A percentile compares a stretch with the other conserved stretches of the same genome.
phyloP scores from a whole-genome alignment of 2,113 vertebrate genomes.

The Oriolus oriolus region DNA sequence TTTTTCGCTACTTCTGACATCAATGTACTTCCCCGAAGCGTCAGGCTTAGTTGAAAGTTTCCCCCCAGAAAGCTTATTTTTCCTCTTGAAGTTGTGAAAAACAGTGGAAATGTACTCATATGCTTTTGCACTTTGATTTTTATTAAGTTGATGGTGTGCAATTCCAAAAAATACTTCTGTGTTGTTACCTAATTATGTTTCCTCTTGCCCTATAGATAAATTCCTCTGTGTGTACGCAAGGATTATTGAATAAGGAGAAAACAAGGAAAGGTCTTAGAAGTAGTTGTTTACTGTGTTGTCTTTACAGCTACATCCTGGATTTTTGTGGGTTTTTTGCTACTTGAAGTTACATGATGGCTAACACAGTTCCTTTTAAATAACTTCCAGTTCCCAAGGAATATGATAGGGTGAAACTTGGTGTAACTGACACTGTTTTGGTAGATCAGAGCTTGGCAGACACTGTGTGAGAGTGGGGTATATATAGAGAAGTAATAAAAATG shows the following conservation, averaged over 20 bases:
- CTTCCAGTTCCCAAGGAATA: neutral
- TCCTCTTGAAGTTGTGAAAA: neutral
- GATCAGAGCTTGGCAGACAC: neutral
- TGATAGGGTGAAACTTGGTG: neutral
- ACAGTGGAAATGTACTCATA: neutral
- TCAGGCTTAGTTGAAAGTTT: neutral
- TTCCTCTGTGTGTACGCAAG: neutral
- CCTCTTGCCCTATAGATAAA: neutral
- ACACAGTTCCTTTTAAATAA: neutral
- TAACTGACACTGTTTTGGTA: neutral
- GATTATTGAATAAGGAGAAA: neutral
- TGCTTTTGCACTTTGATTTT: neutral
- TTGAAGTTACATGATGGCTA: neutral
- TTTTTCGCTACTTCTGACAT: neutral
- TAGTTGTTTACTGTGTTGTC: neutral
- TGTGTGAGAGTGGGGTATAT: neutral
- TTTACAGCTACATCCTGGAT: neutral
- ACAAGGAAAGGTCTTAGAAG: neutral
- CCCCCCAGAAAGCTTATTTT: neutral
- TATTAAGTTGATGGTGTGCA: neutral
- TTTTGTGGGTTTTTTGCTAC: neutral
- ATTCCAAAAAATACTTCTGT: neutral
- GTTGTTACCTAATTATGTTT: neutral
- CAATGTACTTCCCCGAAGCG: neutral
- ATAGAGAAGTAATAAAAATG: neutral